Base-by-base conservation (phyloP, 2,113 vertebrate genomes). In the Bagarius yarrelli region DNA sequence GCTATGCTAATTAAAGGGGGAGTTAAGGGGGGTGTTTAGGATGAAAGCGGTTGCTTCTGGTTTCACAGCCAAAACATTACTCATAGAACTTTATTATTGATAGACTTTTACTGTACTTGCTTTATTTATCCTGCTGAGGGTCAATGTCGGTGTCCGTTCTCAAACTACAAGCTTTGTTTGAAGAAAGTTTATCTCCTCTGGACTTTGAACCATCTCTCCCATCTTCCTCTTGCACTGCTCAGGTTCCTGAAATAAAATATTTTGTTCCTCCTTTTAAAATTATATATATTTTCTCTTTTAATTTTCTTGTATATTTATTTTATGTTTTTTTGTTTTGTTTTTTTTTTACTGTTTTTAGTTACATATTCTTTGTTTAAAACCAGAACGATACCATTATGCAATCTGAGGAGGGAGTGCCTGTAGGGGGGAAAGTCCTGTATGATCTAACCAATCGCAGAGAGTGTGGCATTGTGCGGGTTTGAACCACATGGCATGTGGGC, bases 401-500 rank as follows among this genome's bases (percentile, higher is more conserved):
- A 25, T 61, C 19, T 50, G 6, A 15, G 71, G 21, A 50, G 18
- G 60, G 27, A 30, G 3, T 13, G 12, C 40, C 13, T 50, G 36
- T 25, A 23, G 61, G 81, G 79, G 61, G 81, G 81, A 55, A 76
- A 82, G 79, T 78, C n/a, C 60, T 55, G 11, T 25, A n/a, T 56
- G 14, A 75, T 47, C 85, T 73, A 79, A 59, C 82, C 72, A 81
- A 63, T 83, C 63, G 61, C 44, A 72, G 36, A 78, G 23, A 73
- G 32, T 61, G 47, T 15, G 27, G 79, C 79, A 73, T 59, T 55
- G 55, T 66, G 23, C 66, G 6, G 52, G 85, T 85, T 84, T 11
- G 56, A 56, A 83, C 32, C 44, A 66, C 59, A 73, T 75, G 82
- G 76, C 34, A 57, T 76, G 88, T 82, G 88, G 92, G 91, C 8